A percentile compares a stretch with the other conserved stretches of the same genome.
Evolutionary conservation across 2,888 invertebrate genomes (phyloP).

Genomic region (Heteromyza rotundicornis): DNA sequence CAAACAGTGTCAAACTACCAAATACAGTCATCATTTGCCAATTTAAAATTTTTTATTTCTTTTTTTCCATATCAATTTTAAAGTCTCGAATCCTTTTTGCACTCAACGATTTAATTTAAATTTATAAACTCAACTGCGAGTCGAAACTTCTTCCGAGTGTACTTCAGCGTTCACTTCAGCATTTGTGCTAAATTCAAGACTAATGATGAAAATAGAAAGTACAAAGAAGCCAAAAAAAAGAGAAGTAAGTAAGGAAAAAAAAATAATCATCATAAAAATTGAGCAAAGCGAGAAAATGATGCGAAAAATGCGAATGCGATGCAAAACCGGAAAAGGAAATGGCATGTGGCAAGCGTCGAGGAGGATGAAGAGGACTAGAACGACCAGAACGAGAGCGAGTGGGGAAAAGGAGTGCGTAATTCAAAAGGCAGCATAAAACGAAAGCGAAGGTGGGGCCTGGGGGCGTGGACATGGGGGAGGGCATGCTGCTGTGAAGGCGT

Average conservation of each 20-base stretch:
- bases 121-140: too few relatives aligned
- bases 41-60: too few relatives aligned
- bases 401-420: constrained; percentile 11
- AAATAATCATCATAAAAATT: constrained; percentile 28
- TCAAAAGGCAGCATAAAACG: not conserved
- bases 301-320: constrained; percentile 31
- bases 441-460: not conserved
- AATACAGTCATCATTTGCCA: too few relatives aligned
- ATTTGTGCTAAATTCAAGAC: too few relatives aligned
- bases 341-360: constrained; percentile 7
- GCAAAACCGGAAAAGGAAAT: constrained; percentile 30
- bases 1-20: too few relatives aligned
- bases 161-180: too few relatives aligned
- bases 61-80: too few relatives aligned
- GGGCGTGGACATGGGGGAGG: not conserved
- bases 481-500: not conserved
- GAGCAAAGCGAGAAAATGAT: constrained; percentile 18
- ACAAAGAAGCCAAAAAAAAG: constrained; percentile 1
- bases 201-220: not conserved
- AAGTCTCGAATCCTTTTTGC: too few relatives aligned
- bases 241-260: not conserved
- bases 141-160: too few relatives aligned
- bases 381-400: not conserved
- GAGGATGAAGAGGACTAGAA: constrained; percentile 3
- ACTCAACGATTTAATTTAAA: too few relatives aligned